Evolutionary conservation across 2,113 vertebrate species (phyloP).

Genomic region (Myotis lucifugus): DNA sequence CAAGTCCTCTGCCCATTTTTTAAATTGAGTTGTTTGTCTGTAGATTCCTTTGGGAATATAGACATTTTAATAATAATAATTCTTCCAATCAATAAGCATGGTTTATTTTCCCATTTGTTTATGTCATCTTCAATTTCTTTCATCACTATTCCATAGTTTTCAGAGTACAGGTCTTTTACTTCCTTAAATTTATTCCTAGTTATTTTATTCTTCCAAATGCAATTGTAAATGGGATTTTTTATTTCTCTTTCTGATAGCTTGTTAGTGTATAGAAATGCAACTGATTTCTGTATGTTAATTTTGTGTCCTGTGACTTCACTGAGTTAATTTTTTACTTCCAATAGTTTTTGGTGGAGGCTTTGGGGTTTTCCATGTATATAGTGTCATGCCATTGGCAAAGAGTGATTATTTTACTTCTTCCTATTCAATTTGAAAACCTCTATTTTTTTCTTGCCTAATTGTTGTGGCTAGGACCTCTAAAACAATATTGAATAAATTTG

Average conservation of each 20-base stretch:
- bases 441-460: not conserved
- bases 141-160: not conserved
- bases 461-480: not conserved
- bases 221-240: not conserved
- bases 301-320: not conserved
- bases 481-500: not conserved
- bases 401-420: not conserved
- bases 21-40: too few species aligned
- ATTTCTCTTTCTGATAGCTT: not conserved
- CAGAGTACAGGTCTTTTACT: not conserved
- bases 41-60: not conserved
- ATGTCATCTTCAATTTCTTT: not conserved
- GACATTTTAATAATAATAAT: not conserved
- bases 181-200: not conserved
- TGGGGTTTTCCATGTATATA: not conserved
- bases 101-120: not conserved
- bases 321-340: not conserved
- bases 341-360: not conserved
- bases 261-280: not conserved
- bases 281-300: not conserved
- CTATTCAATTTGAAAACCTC: not conserved
- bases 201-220: not conserved
- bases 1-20: too few species aligned
- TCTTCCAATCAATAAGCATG: not conserved
- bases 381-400: not conserved